Evolutionary conservation across 2,113 vertebrate genomes (phyloP).

Genomic region (Brienomyrus longianalis): DNA sequence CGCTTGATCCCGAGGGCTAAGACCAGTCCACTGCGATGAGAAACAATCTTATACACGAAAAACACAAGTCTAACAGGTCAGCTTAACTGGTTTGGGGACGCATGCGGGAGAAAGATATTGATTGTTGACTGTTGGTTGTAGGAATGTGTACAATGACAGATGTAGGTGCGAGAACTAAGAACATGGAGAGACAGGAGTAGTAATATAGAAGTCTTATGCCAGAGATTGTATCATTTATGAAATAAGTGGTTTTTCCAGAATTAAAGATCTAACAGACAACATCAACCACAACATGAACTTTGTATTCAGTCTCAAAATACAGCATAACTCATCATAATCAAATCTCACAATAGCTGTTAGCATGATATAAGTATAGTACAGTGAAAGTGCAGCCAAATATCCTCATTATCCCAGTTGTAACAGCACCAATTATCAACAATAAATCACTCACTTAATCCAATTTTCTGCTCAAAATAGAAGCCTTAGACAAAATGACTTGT

Average conservation of each 20-base stretch:
- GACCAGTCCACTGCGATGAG: constrained; percentile 20
- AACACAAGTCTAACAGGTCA: constrained; percentile 49
- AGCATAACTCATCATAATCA: background rate
- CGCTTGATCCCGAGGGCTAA: constrained; percentile 21
- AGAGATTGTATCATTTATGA: background rate
- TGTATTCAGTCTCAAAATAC: background rate
- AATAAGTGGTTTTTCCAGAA: background rate
- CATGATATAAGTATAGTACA: background rate
- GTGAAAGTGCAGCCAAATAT: background rate
- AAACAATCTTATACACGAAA: constrained; percentile 51
- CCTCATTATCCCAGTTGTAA: background rate
- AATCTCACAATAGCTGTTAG: background rate
- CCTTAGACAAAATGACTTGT: background rate
- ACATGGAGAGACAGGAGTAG: constrained; percentile 18
- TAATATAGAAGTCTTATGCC: background rate
- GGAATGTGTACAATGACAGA: constrained; percentile 37
- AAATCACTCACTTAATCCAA: background rate
- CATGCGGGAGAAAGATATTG: constrained; percentile 35
- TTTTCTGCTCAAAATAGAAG: background rate
- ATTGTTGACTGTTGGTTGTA: constrained; percentile 19
- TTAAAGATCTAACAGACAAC: background rate
- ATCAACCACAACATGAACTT: background rate
- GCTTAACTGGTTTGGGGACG: constrained; percentile 58
- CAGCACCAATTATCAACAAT: background rate
- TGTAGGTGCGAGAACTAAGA: constrained; percentile 35